These are phyloP conservation scores for Azemiops feae DNA, from an alignment of 2,113 vertebrate species.

Conservation along the genomic window DNA sequence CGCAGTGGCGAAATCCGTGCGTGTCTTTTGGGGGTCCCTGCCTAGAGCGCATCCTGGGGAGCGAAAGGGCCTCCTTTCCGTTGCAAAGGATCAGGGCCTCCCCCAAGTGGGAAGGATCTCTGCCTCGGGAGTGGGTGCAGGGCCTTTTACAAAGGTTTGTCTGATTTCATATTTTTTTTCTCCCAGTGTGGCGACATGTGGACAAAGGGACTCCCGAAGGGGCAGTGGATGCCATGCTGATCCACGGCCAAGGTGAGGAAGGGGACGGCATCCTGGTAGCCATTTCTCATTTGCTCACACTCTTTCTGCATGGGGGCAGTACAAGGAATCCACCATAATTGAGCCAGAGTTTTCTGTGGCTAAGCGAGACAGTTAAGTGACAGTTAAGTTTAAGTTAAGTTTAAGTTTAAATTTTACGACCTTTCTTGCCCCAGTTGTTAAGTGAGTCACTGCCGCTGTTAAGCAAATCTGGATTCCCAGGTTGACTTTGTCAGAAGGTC, in stretches of 20 bases:
- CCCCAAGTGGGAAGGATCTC: background rate
- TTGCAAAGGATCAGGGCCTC: background rate
- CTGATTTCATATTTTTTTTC: background rate
- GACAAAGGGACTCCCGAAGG: conserved; percentile 87
- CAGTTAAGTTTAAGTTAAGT: too few relatives aligned
- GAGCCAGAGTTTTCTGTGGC: background rate
- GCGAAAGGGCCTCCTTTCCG: background rate
- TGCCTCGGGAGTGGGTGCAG: background rate
- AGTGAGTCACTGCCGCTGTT: too few relatives aligned
- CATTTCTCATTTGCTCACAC: background rate
- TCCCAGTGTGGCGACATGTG: conserved; percentile 91
- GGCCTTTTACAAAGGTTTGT: background rate
- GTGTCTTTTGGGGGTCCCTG: conserved; percentile 50
- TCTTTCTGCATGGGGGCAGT: background rate
- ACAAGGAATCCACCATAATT: background rate
- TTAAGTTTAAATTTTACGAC: too few relatives aligned
- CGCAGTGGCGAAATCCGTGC: conserved; percentile 90
- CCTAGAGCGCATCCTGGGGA: background rate
- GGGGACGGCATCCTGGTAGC: rapidly evolving
- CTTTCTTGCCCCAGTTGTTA: too few relatives aligned
- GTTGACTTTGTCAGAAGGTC: too few relatives aligned
- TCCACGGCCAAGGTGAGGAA: conserved; percentile 85
- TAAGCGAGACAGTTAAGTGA: background rate
- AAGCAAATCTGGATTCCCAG: background rate
- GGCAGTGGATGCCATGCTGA: conserved; percentile 80